Conservation (phyloP, 2,113 vertebrate species). For the Upupa epops region DNA sequence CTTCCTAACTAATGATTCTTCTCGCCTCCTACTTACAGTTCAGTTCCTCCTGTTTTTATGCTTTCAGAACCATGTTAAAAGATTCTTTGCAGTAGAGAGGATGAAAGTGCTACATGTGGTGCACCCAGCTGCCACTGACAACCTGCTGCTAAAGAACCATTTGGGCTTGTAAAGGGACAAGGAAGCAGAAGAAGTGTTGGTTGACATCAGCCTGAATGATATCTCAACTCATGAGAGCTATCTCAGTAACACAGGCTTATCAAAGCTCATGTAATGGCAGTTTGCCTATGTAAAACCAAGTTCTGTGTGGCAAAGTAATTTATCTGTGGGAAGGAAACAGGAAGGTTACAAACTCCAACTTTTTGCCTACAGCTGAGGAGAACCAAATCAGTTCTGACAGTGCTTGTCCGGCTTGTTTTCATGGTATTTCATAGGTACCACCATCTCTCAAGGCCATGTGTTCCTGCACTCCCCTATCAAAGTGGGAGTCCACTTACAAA, state of each 20-base stretch:
- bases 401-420: not conserved
- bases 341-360: not conserved
- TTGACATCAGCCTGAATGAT: not conserved
- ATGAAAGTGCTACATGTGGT: not conserved
- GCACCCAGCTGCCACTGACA: not conserved
- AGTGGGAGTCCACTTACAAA: not conserved
- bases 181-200: not conserved
- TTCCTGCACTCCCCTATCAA: not conserved
- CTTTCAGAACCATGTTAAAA: not conserved
- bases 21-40: not conserved
- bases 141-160: not conserved
- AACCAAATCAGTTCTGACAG: not conserved
- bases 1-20: not conserved
- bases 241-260: not conserved
- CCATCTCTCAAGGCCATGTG: not conserved
- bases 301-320: not conserved
- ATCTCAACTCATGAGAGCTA: not conserved
- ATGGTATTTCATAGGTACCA: not conserved
- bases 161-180: accelerated
- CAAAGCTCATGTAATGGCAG: not conserved
- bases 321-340: not conserved
- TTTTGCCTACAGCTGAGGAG: not conserved
- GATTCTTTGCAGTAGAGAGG: not conserved
- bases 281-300: not conserved
- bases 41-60: not conserved